Evolutionary conservation across 2,113 vertebrate genomes (phyloP).

Genomic region (Ceyx margarethae): DNA sequence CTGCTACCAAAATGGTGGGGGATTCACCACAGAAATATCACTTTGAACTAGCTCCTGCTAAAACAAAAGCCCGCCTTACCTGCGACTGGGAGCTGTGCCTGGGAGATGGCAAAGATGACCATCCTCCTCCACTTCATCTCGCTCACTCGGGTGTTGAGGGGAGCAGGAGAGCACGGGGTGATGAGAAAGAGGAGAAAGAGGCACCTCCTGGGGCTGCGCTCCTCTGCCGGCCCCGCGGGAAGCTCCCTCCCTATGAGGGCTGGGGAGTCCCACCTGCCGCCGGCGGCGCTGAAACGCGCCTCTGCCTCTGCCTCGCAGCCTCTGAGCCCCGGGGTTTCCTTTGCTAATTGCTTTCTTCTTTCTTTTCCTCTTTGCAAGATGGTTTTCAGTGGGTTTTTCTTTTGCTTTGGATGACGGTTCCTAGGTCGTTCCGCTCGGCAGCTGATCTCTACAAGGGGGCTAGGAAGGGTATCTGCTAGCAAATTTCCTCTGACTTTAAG

Average conservation of each 20-base stretch:
- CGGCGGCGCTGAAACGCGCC: not conserved
- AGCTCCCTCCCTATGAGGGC: conserved; percentile 46
- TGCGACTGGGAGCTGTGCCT: conserved; percentile 25
- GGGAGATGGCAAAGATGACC: not conserved
- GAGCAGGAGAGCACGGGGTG: not conserved
- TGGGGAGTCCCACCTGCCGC: conserved; percentile 50
- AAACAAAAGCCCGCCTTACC: conserved; percentile 36
- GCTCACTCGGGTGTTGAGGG: rapidly evolving
- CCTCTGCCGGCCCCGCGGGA: conserved; percentile 63
- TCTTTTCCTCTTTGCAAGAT: not conserved
- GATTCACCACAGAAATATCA: not conserved
- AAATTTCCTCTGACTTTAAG: not conserved
- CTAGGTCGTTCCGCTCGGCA: not conserved
- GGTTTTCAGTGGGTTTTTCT: not conserved
- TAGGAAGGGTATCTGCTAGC: not conserved
- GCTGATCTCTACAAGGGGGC: not conserved
- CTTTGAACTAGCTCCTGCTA: not conserved
- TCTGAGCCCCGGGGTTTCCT: conserved; percentile 48
- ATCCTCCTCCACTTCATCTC: conserved; percentile 57
- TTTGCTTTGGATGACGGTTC: not conserved
- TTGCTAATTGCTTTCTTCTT: not conserved
- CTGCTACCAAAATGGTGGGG: not conserved
- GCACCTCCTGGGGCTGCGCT: not conserved
- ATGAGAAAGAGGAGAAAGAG: not conserved
- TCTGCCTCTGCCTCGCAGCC: conserved; percentile 51